phyloP scores from a whole-genome alignment of 1,140 invertebrate genomes.

The Dinoponera quadriceps region DNA sequence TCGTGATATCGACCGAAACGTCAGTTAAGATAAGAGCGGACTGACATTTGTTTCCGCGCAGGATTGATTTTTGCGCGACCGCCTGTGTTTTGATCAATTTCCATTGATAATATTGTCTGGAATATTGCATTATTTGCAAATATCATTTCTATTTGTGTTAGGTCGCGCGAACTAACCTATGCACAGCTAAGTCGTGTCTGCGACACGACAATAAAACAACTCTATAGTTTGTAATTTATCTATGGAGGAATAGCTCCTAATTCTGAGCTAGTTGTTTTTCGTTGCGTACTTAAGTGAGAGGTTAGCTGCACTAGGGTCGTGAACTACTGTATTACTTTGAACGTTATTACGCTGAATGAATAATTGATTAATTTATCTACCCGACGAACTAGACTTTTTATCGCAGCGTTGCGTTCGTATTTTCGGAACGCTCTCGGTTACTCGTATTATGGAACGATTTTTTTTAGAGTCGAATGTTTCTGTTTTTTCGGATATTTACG shows the following conservation, averaged over 20 bases:
- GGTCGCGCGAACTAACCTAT: no score
- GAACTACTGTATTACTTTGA: not conserved
- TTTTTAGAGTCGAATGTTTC: not conserved
- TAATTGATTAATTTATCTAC: not conserved
- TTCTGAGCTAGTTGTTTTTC: no score
- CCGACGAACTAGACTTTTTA: not conserved
- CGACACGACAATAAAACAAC: no score
- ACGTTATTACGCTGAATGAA: not conserved
- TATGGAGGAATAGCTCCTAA: no score
- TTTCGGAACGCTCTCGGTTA: no score
- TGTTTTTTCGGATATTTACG: not conserved
- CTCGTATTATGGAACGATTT: not conserved
- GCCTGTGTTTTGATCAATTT: not conserved
- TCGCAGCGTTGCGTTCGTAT: not conserved
- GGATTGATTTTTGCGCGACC: not conserved
- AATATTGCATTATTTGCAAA: not conserved
- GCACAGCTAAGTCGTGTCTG: no score
- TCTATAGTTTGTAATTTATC: no score
- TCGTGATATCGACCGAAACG: not conserved
- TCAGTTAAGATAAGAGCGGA: not conserved
- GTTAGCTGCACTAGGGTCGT: no score
- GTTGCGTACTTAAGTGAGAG: no score
- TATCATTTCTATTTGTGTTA: not conserved
- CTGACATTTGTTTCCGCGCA: not conserved
- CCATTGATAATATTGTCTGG: not conserved